Evolutionary conservation across 2,888 invertebrate species (phyloP).

Genomic region (Timema cristinae): DNA sequence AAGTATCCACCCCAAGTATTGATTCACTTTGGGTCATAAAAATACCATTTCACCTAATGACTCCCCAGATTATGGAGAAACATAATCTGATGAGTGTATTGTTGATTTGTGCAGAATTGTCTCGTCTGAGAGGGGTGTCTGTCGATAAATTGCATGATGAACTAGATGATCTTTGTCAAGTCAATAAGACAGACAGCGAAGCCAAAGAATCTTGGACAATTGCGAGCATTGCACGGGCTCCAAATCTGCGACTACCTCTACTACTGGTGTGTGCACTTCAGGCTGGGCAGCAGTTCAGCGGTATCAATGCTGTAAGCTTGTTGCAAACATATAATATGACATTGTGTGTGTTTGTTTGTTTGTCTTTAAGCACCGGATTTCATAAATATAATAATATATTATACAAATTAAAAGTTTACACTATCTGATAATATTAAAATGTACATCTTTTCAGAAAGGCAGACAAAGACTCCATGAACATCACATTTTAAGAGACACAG

Average conservation of each 20-base stretch:
- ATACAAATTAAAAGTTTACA: no score
- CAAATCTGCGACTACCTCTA: constrained; percentile 62
- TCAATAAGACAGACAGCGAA: constrained; percentile 32
- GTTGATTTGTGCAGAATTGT: constrained; percentile 40
- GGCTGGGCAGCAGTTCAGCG: constrained; percentile 84
- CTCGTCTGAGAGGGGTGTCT: constrained; percentile 54
- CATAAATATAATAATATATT: not conserved
- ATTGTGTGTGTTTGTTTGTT: not conserved
- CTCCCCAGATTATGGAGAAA: no score
- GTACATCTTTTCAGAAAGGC: no score
- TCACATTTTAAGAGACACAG: no score
- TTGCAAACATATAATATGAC: not conserved
- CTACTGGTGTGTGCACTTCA: constrained; percentile 74
- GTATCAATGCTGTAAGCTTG: constrained; percentile 77
- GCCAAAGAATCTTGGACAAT: constrained; percentile 52
- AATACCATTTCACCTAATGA: no score
- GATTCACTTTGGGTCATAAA: no score
- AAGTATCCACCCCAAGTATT: no score
- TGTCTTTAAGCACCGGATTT: not conserved
- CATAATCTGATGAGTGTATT: not conserved
- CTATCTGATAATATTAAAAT: no score
- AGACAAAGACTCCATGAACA: no score
- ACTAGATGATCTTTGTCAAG: constrained; percentile 25
- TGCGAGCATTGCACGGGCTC: constrained; percentile 54
- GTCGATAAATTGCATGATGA: constrained; percentile 26